Conservation (phyloP, 2,888 invertebrate species). For the Crocallis elinguaria region DNA sequence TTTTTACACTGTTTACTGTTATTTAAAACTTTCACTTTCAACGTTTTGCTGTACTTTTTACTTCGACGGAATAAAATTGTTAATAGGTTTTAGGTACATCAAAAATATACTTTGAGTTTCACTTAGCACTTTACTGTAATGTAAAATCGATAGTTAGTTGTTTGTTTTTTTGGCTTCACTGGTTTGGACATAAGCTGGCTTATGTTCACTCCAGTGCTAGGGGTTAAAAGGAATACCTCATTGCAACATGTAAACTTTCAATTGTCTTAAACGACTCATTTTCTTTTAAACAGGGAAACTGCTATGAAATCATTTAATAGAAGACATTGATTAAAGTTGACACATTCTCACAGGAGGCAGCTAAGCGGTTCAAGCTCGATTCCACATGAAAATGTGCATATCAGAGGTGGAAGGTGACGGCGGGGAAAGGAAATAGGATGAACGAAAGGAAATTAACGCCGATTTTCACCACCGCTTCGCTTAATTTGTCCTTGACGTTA, state of each 20-base stretch:
- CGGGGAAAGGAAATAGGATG: constrained; percentile 73
- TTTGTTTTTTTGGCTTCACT: constrained; percentile 49
- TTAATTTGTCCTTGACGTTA: constrained; percentile 50
- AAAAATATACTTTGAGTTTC: constrained; percentile 73
- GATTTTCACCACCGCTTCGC: constrained; percentile 80
- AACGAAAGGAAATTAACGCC: constrained; percentile 58
- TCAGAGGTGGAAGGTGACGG: constrained; percentile 84
- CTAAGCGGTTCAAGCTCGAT: constrained; percentile 79
- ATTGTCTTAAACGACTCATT: constrained; percentile 31
- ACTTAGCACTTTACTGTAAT: constrained; percentile 74
- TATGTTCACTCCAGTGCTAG: constrained; percentile 72
- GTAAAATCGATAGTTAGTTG: constrained; percentile 39
- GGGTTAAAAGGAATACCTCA: constrained; percentile 64
- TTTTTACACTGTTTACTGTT: constrained; percentile 55
- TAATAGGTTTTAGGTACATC: constrained; percentile 66
- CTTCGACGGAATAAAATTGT: constrained; percentile 74
- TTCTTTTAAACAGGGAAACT: constrained; percentile 24
- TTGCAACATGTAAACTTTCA: constrained; percentile 58
- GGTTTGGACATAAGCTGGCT: constrained; percentile 69
- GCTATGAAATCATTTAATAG: constrained; percentile 29
- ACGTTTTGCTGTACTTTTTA: constrained; percentile 76
- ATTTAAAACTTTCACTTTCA: constrained; percentile 48
- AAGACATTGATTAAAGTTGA: constrained; percentile 47
- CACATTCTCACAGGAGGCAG: constrained; percentile 72
- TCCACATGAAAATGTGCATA: constrained; percentile 71